These are phyloP conservation scores for Dinoponera quadriceps DNA, from an alignment of 1,140 invertebrate species.

Conservation along the genomic window DNA sequence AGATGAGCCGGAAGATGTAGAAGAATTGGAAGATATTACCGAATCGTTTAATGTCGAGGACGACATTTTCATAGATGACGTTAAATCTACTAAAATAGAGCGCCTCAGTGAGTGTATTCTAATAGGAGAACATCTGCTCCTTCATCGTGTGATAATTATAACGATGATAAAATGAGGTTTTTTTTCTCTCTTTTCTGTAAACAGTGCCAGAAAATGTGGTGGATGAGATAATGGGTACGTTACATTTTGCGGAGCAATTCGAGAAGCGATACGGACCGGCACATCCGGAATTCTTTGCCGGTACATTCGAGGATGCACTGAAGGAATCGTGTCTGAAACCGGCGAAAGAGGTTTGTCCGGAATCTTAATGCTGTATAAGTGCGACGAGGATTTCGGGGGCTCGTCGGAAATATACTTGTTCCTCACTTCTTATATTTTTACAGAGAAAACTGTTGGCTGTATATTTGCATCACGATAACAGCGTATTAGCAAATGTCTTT, in stretches of 20 bases:
- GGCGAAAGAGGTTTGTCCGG: constrained; percentile 93
- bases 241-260: constrained; percentile 95
- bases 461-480: constrained; percentile 97
- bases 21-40: constrained; percentile 94
- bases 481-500: constrained; percentile 97
- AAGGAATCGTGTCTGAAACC: constrained; percentile 94
- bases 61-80: constrained; percentile 93
- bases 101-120: constrained; percentile 90
- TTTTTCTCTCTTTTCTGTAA: constrained; percentile 78
- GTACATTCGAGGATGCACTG: constrained; percentile 95
- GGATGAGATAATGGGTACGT: constrained; percentile 94
- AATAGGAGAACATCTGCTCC: not conserved
- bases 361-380: not conserved
- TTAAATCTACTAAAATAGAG: constrained; percentile 89
- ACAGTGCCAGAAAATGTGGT: constrained; percentile 94
- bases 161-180: constrained; percentile 39
- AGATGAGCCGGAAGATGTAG: constrained; percentile 94
- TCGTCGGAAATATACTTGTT: not conserved
- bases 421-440: constrained; percentile 76
- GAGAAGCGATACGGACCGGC: constrained; percentile 91
- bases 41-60: constrained; percentile 93
- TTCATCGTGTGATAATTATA: constrained; percentile 9
- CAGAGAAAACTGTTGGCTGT: constrained; percentile 96
- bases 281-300: constrained; percentile 96
- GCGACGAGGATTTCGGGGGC: not conserved